Percentiles rank a stretch among this genome's conserved stretches.
Evolutionary conservation across 2,797 vertebrate species (phyloP).

Genomic region (Bradypodion pumilum): DNA sequence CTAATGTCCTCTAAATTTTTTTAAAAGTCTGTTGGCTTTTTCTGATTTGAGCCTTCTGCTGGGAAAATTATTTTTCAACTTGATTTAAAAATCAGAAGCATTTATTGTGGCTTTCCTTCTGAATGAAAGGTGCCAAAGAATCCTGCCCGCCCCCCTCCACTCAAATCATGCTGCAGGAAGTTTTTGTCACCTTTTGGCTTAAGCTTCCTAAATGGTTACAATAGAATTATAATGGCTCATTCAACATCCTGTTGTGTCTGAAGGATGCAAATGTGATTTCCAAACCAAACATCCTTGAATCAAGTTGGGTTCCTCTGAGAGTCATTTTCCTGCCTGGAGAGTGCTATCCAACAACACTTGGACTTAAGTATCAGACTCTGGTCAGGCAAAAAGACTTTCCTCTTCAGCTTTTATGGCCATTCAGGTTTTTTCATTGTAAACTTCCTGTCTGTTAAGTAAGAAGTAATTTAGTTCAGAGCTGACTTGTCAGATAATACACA

Average conservation of each 20-base stretch:
- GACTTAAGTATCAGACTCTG: slow-evolving; percentile 24
- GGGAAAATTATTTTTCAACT: background rate
- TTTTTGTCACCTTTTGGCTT: slow-evolving; percentile 57
- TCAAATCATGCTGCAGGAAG: slow-evolving; percentile 49
- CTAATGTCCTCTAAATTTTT: background rate
- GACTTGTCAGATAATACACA: slow-evolving; percentile 34
- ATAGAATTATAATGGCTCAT: slow-evolving; percentile 35
- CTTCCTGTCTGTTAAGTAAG: slow-evolving; percentile 72
- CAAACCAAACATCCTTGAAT: slow-evolving; percentile 64
- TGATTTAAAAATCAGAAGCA: background rate
- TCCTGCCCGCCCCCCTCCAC: background rate
- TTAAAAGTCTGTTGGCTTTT: background rate
- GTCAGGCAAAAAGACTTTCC: slow-evolving; percentile 54
- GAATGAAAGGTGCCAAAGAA: background rate
- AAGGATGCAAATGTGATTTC: slow-evolving; percentile 48
- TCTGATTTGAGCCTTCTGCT: background rate
- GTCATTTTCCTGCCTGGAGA: slow-evolving; percentile 49
- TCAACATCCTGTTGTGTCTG: slow-evolving; percentile 74
- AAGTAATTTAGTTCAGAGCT: slow-evolving; percentile 42
- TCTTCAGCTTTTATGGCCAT: slow-evolving; percentile 43
- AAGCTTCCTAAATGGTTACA: slow-evolving; percentile 45
- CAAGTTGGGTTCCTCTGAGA: slow-evolving; percentile 51
- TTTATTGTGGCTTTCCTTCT: fast-evolving
- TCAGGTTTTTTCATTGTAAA: slow-evolving; percentile 58
- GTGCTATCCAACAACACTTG: slow-evolving; percentile 25